Conservation (phyloP, 1,140 invertebrate genomes). For the Tyrophagus putrescentiae region DNA sequence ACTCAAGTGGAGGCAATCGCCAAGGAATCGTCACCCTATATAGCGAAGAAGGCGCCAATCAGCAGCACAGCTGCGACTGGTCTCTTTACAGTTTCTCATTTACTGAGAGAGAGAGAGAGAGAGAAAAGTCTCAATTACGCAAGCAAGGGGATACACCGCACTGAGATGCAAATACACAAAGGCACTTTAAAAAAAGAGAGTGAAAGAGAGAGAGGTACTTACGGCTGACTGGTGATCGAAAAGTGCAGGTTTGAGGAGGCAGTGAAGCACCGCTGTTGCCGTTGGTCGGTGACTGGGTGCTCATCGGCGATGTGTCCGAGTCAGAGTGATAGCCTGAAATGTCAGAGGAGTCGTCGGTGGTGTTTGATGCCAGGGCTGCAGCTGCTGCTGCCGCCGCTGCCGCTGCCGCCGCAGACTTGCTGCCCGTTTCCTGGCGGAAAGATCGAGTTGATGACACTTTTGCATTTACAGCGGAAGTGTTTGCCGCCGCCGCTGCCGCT, state of each 20-base stretch:
- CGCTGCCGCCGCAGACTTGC: not conserved
- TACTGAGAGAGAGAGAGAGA: too few relatives aligned
- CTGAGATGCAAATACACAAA: too few relatives aligned
- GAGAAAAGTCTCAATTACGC: too few relatives aligned
- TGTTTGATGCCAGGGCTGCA: not conserved
- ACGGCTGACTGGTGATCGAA: not conserved
- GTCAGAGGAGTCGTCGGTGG: slow-evolving; percentile 33
- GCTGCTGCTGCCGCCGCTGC: not conserved
- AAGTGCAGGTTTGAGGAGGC: not conserved
- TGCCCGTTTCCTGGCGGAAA: not conserved
- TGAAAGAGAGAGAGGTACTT: slow-evolving; percentile 2
- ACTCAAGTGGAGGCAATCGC: slow-evolving; percentile 9
- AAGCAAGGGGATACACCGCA: not conserved
- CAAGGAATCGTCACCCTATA: not conserved
- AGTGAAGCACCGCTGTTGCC: not conserved
- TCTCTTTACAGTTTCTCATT: too few relatives aligned
- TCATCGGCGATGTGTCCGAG: slow-evolving; percentile 46
- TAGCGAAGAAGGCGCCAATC: not conserved
- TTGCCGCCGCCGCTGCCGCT: not conserved
- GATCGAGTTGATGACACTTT: slow-evolving; percentile 3
- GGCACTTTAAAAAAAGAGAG: too few relatives aligned
- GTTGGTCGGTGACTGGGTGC: slow-evolving; percentile 41
- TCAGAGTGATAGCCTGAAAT: slow-evolving; percentile 61
- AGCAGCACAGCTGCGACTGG: too few relatives aligned
- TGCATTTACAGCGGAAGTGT: not conserved